phyloP scores from a whole-genome alignment of 2,797 vertebrate genomes.

The Halcyon chelicuti region DNA sequence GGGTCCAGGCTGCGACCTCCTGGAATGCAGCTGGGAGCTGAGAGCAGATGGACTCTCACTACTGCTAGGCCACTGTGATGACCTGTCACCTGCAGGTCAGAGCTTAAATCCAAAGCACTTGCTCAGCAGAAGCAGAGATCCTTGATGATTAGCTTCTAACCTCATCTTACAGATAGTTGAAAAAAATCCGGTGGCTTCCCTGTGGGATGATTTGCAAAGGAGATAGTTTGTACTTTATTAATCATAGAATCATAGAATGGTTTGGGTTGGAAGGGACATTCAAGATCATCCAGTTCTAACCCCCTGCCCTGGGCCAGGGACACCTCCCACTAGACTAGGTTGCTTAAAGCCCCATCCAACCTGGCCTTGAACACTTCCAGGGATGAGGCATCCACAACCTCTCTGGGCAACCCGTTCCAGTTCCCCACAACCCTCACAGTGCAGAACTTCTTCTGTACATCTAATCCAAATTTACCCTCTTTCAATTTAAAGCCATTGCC shows the following conservation, averaged over 20 bases:
- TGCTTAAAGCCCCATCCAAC: not conserved
- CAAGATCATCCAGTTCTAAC: not conserved
- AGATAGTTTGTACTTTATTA: not conserved
- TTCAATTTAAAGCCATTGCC: not conserved
- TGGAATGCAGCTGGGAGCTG: not conserved
- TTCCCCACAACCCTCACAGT: not conserved
- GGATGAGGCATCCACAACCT: not conserved
- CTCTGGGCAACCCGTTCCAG: not conserved
- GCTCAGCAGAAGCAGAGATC: not conserved
- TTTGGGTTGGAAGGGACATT: not conserved
- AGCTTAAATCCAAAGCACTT: not conserved
- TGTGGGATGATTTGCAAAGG: not conserved
- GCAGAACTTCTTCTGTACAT: not conserved
- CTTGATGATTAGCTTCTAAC: not conserved
- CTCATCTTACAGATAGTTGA: not conserved
- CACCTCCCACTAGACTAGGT: not conserved
- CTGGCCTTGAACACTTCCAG: not conserved
- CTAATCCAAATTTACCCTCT: not conserved
- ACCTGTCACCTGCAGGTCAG: not conserved
- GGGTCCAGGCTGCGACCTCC: fast-evolving
- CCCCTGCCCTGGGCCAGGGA: not conserved
- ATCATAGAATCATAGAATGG: not conserved
- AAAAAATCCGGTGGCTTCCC: not conserved
- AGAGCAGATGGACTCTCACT: not conserved
- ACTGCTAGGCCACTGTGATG: not conserved